Conservation (phyloP, 2,113 vertebrate species). For the Sorex fumeus region DNA sequence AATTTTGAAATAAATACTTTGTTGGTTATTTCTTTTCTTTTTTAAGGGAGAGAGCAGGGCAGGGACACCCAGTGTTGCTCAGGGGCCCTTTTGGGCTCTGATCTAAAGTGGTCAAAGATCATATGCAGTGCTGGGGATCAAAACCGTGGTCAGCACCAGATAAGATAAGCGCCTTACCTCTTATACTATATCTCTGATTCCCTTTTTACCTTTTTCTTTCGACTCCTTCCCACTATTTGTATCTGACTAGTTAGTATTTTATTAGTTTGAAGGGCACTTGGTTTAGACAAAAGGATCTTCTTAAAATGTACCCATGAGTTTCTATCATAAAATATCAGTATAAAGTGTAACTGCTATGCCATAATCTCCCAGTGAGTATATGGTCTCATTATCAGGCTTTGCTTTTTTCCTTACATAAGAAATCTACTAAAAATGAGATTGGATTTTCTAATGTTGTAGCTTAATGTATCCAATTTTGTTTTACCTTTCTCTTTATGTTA, state of each 20-base stretch:
- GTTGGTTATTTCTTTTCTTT: not conserved
- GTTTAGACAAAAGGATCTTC: constrained; percentile 13
- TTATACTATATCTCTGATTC: not conserved
- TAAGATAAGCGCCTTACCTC: no score
- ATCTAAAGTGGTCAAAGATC: no score
- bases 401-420: not conserved
- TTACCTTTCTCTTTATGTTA: constrained; percentile 21
- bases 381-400: not conserved
- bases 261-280: constrained; percentile 19
- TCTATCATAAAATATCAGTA: not conserved
- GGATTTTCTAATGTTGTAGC: not conserved
- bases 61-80: not conserved
- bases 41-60: not conserved
- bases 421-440: not conserved
- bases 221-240: constrained; percentile 36
- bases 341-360: not conserved
- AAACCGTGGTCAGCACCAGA: no score
- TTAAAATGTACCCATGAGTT: constrained; percentile 43
- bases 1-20: constrained; percentile 18
- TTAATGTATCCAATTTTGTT: constrained; percentile 55
- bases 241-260: constrained; percentile 36
- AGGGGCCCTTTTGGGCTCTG: no score
- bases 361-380: not conserved
- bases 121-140: no score
- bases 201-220: not conserved